Evolutionary conservation across 2,888 invertebrate genomes (phyloP).

Genomic region (Hoplodrina ambigua): DNA sequence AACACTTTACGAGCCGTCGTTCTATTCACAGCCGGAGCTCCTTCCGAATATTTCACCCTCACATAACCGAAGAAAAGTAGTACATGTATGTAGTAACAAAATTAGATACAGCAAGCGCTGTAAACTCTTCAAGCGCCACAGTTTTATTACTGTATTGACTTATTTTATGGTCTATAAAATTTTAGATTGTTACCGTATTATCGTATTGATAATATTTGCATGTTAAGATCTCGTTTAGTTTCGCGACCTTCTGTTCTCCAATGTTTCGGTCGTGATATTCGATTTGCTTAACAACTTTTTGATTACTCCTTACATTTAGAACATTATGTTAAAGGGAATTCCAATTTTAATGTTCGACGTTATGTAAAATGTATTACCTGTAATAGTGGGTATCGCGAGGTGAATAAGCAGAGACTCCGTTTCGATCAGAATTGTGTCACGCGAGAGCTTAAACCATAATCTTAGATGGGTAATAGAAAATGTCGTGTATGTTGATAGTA

Average conservation of each 20-base stretch:
- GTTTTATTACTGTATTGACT: slow-evolving; percentile 63
- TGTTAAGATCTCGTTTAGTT: slow-evolving; percentile 65
- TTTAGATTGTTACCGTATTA: slow-evolving; percentile 67
- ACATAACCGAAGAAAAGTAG: slow-evolving; percentile 58
- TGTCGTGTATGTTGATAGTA: slow-evolving; percentile 32
- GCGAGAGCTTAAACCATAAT: slow-evolving; percentile 30
- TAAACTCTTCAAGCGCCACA: slow-evolving; percentile 48
- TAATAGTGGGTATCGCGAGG: slow-evolving; percentile 44
- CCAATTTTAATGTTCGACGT: slow-evolving; percentile 51
- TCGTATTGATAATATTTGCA: slow-evolving; percentile 68
- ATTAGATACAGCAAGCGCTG: slow-evolving; percentile 68
- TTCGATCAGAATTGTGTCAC: slow-evolving; percentile 36
- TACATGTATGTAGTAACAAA: slow-evolving; percentile 64
- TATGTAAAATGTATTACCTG: slow-evolving; percentile 51
- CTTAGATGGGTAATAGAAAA: slow-evolving; percentile 4
- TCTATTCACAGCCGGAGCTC: slow-evolving; percentile 67
- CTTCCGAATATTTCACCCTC: slow-evolving; percentile 62
- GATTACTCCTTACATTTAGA: slow-evolving; percentile 56
- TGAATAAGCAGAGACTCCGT: slow-evolving; percentile 22
- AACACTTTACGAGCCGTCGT: slow-evolving; percentile 78
- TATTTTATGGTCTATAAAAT: slow-evolving; percentile 76
- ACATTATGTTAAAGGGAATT: slow-evolving; percentile 40
- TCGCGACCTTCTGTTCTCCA: slow-evolving; percentile 42
- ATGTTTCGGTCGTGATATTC: slow-evolving; percentile 46
- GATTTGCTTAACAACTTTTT: slow-evolving; percentile 62